These are phyloP conservation scores for Burhinus oedicnemus DNA, from an alignment of 2,113 vertebrate species.

Conservation along the genomic window DNA sequence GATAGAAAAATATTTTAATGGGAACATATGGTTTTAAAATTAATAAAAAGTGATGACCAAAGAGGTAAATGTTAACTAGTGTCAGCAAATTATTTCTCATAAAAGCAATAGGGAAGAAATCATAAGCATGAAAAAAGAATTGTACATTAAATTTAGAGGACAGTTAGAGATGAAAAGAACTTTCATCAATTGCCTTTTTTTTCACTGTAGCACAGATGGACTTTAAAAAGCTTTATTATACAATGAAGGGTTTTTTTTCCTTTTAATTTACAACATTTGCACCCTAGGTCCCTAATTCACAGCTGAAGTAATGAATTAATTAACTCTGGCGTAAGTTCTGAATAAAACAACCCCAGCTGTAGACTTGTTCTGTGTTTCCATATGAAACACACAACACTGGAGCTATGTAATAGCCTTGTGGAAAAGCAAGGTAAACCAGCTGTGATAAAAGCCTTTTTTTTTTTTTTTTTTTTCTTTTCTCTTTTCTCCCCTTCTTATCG, in stretches of 20 bases:
- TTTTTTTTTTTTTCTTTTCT: no score
- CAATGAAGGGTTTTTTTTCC: background rate
- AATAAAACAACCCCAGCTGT: background rate
- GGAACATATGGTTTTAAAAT: background rate
- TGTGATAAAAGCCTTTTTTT: background rate
- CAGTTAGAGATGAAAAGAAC: background rate
- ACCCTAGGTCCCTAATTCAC: background rate
- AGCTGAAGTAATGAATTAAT: background rate
- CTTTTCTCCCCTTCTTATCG: background rate
- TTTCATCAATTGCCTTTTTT: background rate
- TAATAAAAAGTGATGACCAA: background rate
- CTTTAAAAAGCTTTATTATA: background rate
- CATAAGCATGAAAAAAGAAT: background rate
- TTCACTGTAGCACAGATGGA: background rate
- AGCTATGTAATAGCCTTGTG: background rate
- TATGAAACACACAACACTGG: background rate
- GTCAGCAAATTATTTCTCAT: background rate
- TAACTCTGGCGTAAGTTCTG: background rate
- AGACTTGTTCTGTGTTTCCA: background rate
- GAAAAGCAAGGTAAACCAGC: background rate
- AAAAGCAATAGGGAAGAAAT: background rate
- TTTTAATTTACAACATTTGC: background rate
- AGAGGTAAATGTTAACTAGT: background rate
- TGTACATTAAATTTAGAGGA: background rate
- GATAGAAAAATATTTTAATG: background rate